Evolutionary conservation across 2,888 invertebrate species (phyloP).

Genomic region (Cataglyphis livida): DNA sequence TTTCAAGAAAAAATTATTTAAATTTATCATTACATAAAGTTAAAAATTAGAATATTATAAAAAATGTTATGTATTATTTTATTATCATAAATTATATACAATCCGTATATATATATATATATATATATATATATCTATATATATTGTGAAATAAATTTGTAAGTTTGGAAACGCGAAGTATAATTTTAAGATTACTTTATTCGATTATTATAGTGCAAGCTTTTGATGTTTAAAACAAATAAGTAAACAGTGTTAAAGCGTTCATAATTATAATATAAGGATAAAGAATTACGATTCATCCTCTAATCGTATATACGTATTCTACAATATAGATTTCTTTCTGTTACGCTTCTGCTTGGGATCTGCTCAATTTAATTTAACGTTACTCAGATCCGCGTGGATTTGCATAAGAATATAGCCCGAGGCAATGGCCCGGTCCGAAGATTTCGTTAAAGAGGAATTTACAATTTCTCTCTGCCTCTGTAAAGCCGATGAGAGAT

Average conservation of each 20-base stretch:
- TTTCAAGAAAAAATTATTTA: neutral
- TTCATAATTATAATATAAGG: neutral
- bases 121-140: neutral
- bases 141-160: neutral
- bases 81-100: constrained; percentile 8
- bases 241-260: neutral
- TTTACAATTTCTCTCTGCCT: constrained; percentile 59
- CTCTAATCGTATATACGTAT: constrained; percentile 4
- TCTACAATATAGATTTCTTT: constrained; percentile 10
- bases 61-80: neutral
- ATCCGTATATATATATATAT: neutral
- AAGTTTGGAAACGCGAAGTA: neutral
- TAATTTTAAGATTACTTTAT: neutral
- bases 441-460: constrained; percentile 64
- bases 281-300: neutral
- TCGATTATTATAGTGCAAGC: neutral
- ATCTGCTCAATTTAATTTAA: constrained; percentile 71
- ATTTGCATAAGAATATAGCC: constrained; percentile 70
- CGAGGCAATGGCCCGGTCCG: constrained; percentile 54
- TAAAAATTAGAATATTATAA: neutral
- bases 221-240: neutral
- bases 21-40: neutral
- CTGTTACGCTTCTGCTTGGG: constrained; percentile 22
- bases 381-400: constrained; percentile 57
- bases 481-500: constrained; percentile 49